These are phyloP conservation scores for Plectrocnemia conspersa DNA, from an alignment of 1,140 invertebrate species.

Conservation along the genomic window DNA sequence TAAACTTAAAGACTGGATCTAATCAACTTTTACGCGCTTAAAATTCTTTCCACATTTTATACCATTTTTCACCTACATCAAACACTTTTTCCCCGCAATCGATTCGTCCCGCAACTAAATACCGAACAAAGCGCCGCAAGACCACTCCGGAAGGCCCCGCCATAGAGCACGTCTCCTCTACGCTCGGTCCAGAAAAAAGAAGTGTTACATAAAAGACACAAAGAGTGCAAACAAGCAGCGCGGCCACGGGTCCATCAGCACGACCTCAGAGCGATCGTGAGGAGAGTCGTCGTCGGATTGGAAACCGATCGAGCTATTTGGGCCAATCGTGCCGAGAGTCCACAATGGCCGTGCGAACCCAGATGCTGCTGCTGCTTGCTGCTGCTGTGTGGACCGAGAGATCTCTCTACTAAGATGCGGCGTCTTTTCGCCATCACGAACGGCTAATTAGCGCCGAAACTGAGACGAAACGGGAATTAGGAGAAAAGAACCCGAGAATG, in stretches of 20 bases:
- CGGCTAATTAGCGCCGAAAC: conserved; percentile 20
- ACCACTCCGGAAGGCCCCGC: too few relatives aligned
- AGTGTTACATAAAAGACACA: too few relatives aligned
- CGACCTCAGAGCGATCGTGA: background rate
- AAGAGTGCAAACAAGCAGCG: background rate
- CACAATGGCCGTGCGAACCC: conserved; percentile 23
- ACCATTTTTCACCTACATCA: too few relatives aligned
- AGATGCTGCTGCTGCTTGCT: background rate
- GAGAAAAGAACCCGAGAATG: background rate
- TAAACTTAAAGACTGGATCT: too few relatives aligned
- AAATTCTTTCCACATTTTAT: too few relatives aligned
- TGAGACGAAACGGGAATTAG: background rate
- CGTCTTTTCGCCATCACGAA: conserved; percentile 26
- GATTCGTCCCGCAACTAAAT: too few relatives aligned
- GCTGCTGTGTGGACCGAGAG: background rate
- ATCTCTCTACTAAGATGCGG: too few relatives aligned
- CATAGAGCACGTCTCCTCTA: too few relatives aligned
- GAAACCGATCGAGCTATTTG: conserved; percentile 32
- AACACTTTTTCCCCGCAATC: too few relatives aligned
- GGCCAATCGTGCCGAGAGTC: conserved; percentile 29
- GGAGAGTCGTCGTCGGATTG: conserved; percentile 28
- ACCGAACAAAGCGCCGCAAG: too few relatives aligned
- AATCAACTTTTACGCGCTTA: too few relatives aligned
- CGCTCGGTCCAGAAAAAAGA: too few relatives aligned
- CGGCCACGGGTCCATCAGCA: background rate